Evolutionary conservation across 2,113 vertebrate genomes (phyloP).

Genomic region (Macquaria ambigua): DNA sequence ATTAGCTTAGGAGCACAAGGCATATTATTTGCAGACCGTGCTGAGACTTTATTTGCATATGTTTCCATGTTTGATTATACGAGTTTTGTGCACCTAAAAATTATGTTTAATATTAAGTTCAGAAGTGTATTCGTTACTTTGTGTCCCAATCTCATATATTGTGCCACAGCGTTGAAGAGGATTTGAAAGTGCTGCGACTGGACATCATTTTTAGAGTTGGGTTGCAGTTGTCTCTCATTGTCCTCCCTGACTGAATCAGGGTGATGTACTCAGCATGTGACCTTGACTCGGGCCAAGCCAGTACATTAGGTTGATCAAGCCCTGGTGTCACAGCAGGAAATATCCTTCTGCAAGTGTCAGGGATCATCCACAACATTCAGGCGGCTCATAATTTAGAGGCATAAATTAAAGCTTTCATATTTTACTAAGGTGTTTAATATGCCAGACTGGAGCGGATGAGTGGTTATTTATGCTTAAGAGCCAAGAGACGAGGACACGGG

Average conservation of each 20-base stretch:
- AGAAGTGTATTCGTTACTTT: not conserved
- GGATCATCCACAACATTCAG: slow-evolving; percentile 52
- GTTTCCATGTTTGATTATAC: not conserved
- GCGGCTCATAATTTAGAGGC: slow-evolving; percentile 52
- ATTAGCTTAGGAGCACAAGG: not conserved
- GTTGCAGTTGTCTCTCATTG: slow-evolving; percentile 8
- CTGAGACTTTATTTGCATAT: slow-evolving; percentile 2
- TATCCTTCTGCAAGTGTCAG: slow-evolving; percentile 65
- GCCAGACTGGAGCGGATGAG: slow-evolving; percentile 51
- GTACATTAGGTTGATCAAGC: slow-evolving; percentile 66
- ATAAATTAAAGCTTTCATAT: slow-evolving; percentile 68
- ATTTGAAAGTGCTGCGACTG: slow-evolving; percentile 14
- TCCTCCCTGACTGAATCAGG: slow-evolving; percentile 33
- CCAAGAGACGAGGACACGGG: slow-evolving; percentile 28
- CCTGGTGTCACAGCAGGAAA: slow-evolving; percentile 50
- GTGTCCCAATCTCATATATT: slow-evolving; percentile 25
- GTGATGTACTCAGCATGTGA: slow-evolving; percentile 57
- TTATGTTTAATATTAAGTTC: not conserved
- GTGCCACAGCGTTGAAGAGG: not conserved
- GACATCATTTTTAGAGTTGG: slow-evolving; percentile 40
- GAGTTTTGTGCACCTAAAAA: slow-evolving; percentile 9
- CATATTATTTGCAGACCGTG: not conserved
- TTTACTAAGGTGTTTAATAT: slow-evolving; percentile 71
- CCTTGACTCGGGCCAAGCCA: slow-evolving; percentile 66
- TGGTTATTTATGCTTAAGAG: slow-evolving; percentile 62